Evolutionary conservation across 2,888 invertebrate genomes (phyloP).

Genomic region (Melinaea marsaeus): DNA sequence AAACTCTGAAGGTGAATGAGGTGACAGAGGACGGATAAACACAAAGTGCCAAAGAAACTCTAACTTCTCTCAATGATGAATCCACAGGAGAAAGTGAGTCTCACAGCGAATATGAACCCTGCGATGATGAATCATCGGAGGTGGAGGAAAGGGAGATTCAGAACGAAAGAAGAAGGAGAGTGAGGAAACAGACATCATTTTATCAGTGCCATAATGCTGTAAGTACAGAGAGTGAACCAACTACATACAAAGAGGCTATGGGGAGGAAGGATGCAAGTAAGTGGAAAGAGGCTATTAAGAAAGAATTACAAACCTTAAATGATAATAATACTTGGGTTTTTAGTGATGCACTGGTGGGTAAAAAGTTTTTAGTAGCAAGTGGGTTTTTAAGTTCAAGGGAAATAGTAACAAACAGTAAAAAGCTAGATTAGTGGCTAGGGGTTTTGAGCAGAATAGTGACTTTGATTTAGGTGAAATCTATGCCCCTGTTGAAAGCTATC

Average conservation of each 20-base stretch:
- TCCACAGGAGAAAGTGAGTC: background rate
- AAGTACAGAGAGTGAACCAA: constrained; percentile 12
- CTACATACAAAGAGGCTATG: constrained; percentile 30
- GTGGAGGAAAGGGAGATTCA: background rate
- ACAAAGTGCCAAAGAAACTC: constrained; percentile 10
- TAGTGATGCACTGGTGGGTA: constrained; percentile 15
- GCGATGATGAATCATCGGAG: background rate
- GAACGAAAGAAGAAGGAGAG: background rate
- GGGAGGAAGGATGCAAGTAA: constrained; percentile 15
- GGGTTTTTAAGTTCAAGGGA: too few relatives aligned
- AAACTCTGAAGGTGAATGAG: constrained; percentile 18
- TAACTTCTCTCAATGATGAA: constrained; percentile 5
- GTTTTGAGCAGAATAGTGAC: too few relatives aligned
- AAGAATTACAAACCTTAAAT: too few relatives aligned
- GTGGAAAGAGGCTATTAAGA: too few relatives aligned
- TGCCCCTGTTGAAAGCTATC: constrained; percentile 30
- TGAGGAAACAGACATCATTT: constrained; percentile 13
- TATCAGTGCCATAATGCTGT: constrained; percentile 12
- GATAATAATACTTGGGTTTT: too few relatives aligned
- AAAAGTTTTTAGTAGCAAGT: too few relatives aligned
- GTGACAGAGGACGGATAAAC: constrained; percentile 15
- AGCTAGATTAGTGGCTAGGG: too few relatives aligned
- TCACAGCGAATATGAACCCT: background rate
- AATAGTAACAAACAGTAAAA: too few relatives aligned
- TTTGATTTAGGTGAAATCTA: constrained; percentile 17